phyloP scores from a whole-genome alignment of 2,888 invertebrate genomes.

The Allacma fusca region DNA sequence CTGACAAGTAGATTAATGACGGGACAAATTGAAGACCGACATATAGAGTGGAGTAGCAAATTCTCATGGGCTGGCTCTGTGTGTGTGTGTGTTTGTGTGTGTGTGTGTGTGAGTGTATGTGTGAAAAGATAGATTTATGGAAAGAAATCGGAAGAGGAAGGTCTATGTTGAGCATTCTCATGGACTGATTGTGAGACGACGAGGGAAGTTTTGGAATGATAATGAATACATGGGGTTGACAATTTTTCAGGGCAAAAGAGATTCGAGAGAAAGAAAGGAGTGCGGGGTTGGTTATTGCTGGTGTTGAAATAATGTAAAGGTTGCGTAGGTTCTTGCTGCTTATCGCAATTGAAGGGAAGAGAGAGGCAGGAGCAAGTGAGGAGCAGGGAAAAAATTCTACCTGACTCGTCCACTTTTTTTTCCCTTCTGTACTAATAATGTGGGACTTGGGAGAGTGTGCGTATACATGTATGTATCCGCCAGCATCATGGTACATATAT shows the following conservation, averaged over 20 bases:
- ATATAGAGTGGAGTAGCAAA: background rate
- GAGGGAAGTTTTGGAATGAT: conserved; percentile 16
- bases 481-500: background rate
- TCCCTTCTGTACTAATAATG: conserved; percentile 12
- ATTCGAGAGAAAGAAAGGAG: background rate
- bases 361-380: conserved; percentile 30
- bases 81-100: background rate
- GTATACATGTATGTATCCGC: background rate
- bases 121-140: background rate
- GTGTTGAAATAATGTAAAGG: conserved; percentile 23
- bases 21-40: background rate
- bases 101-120: background rate
- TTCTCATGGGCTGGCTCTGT: background rate
- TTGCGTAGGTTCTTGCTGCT: background rate
- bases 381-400: conserved; percentile 35
- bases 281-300: conserved; percentile 2
- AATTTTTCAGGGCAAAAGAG: conserved; percentile 11
- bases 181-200: background rate
- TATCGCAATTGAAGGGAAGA: background rate
- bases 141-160: background rate
- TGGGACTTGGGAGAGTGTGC: background rate
- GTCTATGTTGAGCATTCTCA: no score
- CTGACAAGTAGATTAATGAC: conserved; percentile 1
- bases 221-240: conserved; percentile 17
- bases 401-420: conserved; percentile 42